These are phyloP conservation scores for Gambusia affinis DNA, from an alignment of 2,113 vertebrate species.

Conservation along the genomic window DNA sequence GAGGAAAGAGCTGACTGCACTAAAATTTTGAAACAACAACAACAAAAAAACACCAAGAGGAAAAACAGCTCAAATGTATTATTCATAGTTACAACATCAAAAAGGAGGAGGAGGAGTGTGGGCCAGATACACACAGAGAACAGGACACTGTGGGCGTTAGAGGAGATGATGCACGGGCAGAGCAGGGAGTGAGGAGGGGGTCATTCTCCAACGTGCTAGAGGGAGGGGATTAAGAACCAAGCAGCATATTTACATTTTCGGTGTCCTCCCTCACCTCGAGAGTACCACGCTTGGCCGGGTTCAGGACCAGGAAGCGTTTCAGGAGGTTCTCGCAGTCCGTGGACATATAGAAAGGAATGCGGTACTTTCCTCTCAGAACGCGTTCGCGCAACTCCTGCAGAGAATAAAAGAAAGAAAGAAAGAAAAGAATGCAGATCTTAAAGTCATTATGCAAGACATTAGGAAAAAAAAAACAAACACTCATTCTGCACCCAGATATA, in stretches of 20 bases:
- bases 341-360: constrained; percentile 99
- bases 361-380: constrained; percentile 97
- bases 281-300: constrained; percentile 95
- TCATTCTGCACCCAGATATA: not conserved
- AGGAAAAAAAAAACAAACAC: not conserved
- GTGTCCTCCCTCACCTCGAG: constrained; percentile 89
- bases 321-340: constrained; percentile 99
- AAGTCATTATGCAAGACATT: not conserved
- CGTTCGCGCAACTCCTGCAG: constrained; percentile 92
- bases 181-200: constrained; percentile 10
- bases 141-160: constrained; percentile 32
- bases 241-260: constrained; percentile 68
- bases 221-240: constrained; percentile 23
- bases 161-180: constrained; percentile 38
- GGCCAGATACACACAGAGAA: constrained; percentile 15
- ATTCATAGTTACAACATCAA: constrained; percentile 43
- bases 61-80: constrained; percentile 26
- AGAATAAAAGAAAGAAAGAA: not conserved
- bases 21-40: constrained; percentile 11
- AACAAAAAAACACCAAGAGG: not conserved
- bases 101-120: constrained; percentile 27
- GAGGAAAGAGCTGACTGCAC: not conserved
- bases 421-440: not conserved
- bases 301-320: constrained; percentile 98
- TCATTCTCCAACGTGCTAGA: constrained; percentile 44